These are phyloP conservation scores for Norana najaformis DNA, from an alignment of 2,888 invertebrate genomes.

Conservation along the genomic window DNA sequence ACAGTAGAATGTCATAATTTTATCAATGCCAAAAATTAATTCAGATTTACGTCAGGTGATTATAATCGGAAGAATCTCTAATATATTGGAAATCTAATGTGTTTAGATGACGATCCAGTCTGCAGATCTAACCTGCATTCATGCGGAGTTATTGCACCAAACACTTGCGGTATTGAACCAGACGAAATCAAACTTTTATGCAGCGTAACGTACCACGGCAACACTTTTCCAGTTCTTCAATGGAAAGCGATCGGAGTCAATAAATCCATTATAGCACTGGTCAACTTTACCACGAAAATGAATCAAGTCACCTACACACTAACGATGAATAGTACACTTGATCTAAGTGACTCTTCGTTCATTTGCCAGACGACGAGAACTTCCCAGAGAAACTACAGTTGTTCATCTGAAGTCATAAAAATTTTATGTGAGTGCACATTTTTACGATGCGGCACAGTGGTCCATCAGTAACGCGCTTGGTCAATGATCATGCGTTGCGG, in stretches of 20 bases:
- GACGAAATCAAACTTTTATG: background rate
- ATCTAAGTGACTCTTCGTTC: background rate
- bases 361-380: background rate
- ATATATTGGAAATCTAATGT: no score
- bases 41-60: no score
- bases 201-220: background rate
- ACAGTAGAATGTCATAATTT: no score
- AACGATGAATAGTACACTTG: background rate
- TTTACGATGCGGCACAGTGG: no score
- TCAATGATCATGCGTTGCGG: no score
- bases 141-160: background rate
- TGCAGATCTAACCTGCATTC: background rate
- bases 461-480: no score
- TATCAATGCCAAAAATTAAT: no score
- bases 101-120: background rate
- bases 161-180: background rate
- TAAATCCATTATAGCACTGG: background rate
- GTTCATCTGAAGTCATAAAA: background rate
- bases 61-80: no score
- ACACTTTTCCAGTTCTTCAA: background rate
- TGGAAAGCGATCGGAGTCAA: background rate
- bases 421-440: background rate
- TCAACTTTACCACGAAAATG: background rate
- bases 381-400: background rate
- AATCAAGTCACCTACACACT: background rate